These are phyloP conservation scores for Orycteropus afer DNA, from an alignment of 2,113 vertebrate genomes.

Conservation along the genomic window DNA sequence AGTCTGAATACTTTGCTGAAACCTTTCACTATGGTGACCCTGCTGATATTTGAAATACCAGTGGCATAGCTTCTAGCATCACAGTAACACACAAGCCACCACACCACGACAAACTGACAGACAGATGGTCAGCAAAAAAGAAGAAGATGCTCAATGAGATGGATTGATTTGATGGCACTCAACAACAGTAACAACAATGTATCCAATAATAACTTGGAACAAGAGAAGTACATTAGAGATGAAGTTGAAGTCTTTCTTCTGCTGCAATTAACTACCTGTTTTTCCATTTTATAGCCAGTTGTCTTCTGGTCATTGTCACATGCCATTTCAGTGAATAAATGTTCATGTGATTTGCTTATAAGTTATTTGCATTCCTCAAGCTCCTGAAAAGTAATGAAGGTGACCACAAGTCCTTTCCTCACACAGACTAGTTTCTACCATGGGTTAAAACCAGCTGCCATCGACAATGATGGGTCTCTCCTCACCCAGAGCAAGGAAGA, in stretches of 20 bases:
- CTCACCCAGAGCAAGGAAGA: no score
- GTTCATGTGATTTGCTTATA: background rate
- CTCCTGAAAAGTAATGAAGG: background rate
- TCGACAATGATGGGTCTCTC: no score
- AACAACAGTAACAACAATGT: no score
- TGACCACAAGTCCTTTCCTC: background rate
- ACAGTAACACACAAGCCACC: no score
- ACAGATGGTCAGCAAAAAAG: no score
- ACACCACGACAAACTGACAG: no score
- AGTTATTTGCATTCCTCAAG: background rate
- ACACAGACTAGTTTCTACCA: rapidly evolving
- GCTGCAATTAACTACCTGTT: rapidly evolving
- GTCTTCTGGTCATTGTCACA: background rate
- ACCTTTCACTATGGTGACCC: no score
- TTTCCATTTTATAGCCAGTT: background rate
- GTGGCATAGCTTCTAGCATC: no score
- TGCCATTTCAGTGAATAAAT: background rate
- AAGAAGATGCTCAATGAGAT: no score
- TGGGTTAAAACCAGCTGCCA: background rate
- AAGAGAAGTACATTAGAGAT: rapidly evolving
- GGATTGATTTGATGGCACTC: no score
- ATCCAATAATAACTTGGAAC: background rate
- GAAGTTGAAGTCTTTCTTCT: background rate
- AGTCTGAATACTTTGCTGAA: no score
- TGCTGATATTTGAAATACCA: no score